Conservation (phyloP, 2,888 invertebrate genomes). For the Rutpela maculata region DNA sequence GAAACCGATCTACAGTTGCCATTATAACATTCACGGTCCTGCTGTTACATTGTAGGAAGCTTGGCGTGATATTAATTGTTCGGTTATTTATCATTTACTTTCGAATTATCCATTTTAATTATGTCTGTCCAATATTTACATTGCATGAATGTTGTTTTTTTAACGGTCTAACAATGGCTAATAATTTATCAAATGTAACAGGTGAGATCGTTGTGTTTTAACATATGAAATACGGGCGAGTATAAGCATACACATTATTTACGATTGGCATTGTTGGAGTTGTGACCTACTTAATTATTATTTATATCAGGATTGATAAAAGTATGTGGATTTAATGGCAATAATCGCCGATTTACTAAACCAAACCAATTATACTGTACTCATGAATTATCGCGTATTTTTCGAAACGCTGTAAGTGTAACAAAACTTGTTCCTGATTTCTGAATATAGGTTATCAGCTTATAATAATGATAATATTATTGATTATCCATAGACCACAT, state of each 20-base stretch:
- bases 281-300: not conserved
- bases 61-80: constrained; percentile 54
- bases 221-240: not conserved
- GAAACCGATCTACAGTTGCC: constrained; percentile 36
- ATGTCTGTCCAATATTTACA: constrained; percentile 44
- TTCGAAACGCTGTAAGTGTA: too few relatives aligned
- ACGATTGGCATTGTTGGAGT: not conserved
- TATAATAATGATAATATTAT: too few relatives aligned
- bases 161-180: constrained; percentile 44
- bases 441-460: too few relatives aligned
- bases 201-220: constrained; percentile 30
- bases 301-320: not conserved
- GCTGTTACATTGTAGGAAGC: constrained; percentile 50
- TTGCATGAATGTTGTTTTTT: constrained; percentile 46
- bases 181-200: constrained; percentile 48
- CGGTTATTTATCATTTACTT: constrained; percentile 51
- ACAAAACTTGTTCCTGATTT: too few relatives aligned
- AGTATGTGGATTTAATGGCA: too few relatives aligned
- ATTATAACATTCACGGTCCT: constrained; percentile 48
- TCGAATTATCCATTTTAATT: constrained; percentile 47
- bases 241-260: not conserved
- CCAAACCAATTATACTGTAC: too few relatives aligned
- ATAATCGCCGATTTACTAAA: too few relatives aligned
- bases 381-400: too few relatives aligned
- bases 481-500: too few relatives aligned